phyloP scores from a whole-genome alignment of 2,797 vertebrate species.

The Danio tinwini region DNA sequence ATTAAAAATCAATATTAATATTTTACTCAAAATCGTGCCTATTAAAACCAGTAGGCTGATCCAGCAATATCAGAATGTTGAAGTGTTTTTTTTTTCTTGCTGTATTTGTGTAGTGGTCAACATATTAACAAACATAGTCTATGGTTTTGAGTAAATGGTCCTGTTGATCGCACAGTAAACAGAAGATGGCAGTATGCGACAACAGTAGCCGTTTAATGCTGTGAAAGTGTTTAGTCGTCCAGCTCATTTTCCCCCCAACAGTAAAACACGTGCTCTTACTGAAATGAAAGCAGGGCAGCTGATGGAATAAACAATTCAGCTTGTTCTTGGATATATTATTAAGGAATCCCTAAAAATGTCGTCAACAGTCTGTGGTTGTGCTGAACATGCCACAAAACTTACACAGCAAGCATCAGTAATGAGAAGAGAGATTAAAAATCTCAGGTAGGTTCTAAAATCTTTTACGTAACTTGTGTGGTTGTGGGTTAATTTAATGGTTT shows the following conservation, averaged over 20 bases:
- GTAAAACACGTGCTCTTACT: slow-evolving; percentile 4
- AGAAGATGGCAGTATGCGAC: background rate
- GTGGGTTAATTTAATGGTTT: background rate
- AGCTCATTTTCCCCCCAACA: background rate
- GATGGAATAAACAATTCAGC: background rate
- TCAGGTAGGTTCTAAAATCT: slow-evolving; percentile 70
- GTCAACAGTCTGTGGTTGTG: slow-evolving; percentile 57
- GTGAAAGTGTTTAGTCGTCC: slow-evolving; percentile 37
- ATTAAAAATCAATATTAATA: too few relatives aligned
- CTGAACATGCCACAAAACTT: slow-evolving; percentile 63
- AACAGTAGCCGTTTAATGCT: background rate
- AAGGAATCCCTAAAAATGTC: background rate
- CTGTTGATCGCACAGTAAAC: background rate
- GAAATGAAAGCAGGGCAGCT: background rate
- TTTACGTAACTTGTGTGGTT: background rate
- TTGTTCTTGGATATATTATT: too few relatives aligned
- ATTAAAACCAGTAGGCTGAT: too few relatives aligned
- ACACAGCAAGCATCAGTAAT: slow-evolving; percentile 78
- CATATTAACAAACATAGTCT: too few relatives aligned
- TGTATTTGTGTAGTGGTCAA: too few relatives aligned
- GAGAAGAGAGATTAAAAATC: slow-evolving; percentile 81
- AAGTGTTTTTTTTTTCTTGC: too few relatives aligned
- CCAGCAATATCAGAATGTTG: too few relatives aligned
- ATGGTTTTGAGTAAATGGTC: too few relatives aligned
- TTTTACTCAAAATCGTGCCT: too few relatives aligned